Percentiles rank a stretch among this genome's conserved stretches.
These are phyloP conservation scores for Lynx canadensis DNA, from an alignment of 2,113 vertebrate species.

Conservation along the genomic window DNA sequence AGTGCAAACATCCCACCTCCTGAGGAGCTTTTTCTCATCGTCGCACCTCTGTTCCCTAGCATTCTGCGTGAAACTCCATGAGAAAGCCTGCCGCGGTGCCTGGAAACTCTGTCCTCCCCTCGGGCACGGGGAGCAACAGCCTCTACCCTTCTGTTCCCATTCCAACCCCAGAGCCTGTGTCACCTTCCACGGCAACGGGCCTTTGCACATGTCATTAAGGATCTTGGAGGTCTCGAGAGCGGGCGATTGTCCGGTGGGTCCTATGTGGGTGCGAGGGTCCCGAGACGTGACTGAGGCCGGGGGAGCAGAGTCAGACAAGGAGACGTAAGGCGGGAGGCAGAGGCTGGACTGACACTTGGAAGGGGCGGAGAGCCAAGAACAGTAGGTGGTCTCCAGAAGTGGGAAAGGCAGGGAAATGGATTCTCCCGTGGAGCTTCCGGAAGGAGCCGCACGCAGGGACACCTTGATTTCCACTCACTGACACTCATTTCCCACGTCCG, in stretches of 20 bases:
- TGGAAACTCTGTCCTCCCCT: neutral
- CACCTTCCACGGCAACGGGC: neutral
- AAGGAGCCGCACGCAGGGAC: neutral
- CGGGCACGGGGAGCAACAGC: neutral
- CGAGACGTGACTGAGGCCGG: neutral
- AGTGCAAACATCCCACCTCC: rapidly evolving
- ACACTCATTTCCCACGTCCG: neutral
- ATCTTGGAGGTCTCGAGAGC: neutral
- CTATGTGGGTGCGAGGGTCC: neutral
- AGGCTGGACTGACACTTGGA: neutral
- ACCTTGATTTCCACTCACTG: neutral
- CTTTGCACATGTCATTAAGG: neutral
- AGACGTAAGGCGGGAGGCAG: neutral
- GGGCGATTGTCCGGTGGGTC: neutral
- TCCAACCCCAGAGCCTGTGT: neutral
- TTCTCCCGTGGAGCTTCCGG: neutral
- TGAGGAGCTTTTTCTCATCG: neutral
- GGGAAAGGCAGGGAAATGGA: too few relatives aligned
- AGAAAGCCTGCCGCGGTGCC: neutral
- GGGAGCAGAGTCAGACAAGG: neutral
- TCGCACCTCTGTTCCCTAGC: neutral
- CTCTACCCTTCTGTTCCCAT: rapidly evolving
- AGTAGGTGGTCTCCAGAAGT: neutral
- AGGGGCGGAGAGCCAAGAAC: neutral
- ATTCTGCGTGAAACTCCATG: neutral